Evolutionary conservation across 1,140 invertebrate genomes (phyloP).

Genomic region (Lanistes nyassanus): DNA sequence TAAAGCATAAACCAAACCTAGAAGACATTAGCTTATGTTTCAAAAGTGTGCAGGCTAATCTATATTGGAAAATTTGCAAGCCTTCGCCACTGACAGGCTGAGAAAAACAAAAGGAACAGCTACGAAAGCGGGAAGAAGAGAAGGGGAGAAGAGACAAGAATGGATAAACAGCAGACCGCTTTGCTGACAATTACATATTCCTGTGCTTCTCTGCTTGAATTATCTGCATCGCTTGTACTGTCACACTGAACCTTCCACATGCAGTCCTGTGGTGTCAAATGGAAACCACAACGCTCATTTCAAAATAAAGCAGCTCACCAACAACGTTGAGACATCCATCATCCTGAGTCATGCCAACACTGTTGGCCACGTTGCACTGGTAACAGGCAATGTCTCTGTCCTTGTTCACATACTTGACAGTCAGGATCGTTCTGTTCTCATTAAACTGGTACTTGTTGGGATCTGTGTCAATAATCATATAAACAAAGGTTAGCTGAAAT

Average conservation of each 20-base stretch:
- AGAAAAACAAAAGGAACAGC: not conserved
- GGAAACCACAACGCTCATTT: too few relatives aligned
- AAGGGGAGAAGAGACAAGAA: too few relatives aligned
- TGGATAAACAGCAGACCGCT: too few relatives aligned
- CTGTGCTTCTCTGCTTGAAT: too few relatives aligned
- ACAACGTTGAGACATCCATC: slow-evolving; percentile 32
- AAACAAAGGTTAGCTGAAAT: not conserved
- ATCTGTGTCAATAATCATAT: not conserved
- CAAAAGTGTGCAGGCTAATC: too few relatives aligned
- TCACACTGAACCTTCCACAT: too few relatives aligned
- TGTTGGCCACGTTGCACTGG: slow-evolving; percentile 23
- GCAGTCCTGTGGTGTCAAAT: too few relatives aligned
- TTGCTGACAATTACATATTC: too few relatives aligned
- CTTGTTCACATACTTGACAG: slow-evolving; percentile 15
- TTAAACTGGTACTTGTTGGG: slow-evolving; percentile 21
- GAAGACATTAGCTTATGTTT: not conserved
- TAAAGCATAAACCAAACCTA: not conserved
- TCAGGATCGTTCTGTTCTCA: slow-evolving; percentile 1
- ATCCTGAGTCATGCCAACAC: slow-evolving; percentile 12
- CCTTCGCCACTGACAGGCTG: too few relatives aligned
- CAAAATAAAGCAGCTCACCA: slow-evolving; percentile 8
- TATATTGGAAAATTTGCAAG: too few relatives aligned
- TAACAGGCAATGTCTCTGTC: slow-evolving; percentile 27
- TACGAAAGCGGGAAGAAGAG: not conserved
- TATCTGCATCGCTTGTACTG: too few relatives aligned